These are phyloP conservation scores for Drosophila ficusphila DNA, from an alignment of 1,140 invertebrate genomes.

Conservation along the genomic window DNA sequence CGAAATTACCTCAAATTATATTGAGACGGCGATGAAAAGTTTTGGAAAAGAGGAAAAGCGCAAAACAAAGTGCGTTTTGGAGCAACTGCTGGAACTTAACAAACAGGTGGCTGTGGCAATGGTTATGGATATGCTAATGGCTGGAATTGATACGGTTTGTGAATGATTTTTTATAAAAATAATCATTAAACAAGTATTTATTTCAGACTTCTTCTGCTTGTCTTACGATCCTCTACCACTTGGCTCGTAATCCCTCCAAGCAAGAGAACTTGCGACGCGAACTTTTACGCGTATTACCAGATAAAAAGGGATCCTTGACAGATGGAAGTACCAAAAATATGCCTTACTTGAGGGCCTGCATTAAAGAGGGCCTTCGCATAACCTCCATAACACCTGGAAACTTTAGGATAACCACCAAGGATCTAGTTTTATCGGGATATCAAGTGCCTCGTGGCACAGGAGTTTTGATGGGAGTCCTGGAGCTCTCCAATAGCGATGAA, in stretches of 20 bases:
- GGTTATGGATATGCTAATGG: constrained; percentile 90
- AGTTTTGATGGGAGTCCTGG: constrained; percentile 58
- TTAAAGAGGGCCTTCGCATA: constrained; percentile 89
- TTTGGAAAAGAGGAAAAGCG: constrained; percentile 85
- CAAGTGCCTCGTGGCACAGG: constrained; percentile 90
- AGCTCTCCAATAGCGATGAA: constrained; percentile 63
- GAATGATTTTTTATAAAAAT: rapidly evolving
- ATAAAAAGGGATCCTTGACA: constrained; percentile 72
- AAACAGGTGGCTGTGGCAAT: constrained; percentile 87
- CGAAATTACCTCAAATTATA: constrained; percentile 60
- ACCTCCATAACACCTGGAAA: constrained; percentile 94
- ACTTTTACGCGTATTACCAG: constrained; percentile 73
- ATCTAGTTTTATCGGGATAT: constrained; percentile 91
- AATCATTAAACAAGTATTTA: not conserved
- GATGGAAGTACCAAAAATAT: constrained; percentile 74
- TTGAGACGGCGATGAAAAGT: constrained; percentile 71
- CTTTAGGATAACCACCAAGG: constrained; percentile 90
- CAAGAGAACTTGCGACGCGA: constrained; percentile 85
- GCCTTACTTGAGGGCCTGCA: constrained; percentile 86
- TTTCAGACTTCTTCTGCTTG: constrained; percentile 62
- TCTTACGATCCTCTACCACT: constrained; percentile 65
- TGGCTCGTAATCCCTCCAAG: constrained; percentile 85
- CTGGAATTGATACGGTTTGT: constrained; percentile 90
- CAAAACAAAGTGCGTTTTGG: constrained; percentile 85
- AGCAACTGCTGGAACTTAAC: constrained; percentile 87